Conservation (phyloP, 2,113 vertebrate genomes). For the Sclerurus mexicanus region DNA sequence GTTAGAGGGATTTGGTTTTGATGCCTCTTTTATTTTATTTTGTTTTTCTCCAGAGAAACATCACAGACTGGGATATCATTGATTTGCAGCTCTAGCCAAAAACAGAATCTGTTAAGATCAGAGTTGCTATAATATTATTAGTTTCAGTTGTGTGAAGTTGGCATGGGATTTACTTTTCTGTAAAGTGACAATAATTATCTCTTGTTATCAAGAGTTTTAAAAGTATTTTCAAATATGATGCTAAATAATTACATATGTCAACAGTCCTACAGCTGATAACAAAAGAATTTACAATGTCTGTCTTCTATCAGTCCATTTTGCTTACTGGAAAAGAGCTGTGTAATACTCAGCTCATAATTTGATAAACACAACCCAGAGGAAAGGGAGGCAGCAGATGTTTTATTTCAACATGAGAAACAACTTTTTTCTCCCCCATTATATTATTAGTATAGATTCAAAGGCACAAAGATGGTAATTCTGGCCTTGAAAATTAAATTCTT, state of each 20-base stretch:
- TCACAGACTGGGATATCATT: not conserved
- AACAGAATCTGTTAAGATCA: constrained; percentile 2
- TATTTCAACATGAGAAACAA: not conserved
- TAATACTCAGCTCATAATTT: not conserved
- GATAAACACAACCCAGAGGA: not conserved
- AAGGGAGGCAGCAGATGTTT: not conserved
- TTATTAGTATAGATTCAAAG: constrained; percentile 55
- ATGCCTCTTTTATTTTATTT: not conserved
- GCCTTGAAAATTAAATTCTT: constrained; percentile 35
- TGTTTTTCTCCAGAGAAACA: not conserved
- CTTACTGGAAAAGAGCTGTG: not conserved
- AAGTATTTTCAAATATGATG: not conserved
- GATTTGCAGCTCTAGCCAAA: not conserved
- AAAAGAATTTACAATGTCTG: not conserved
- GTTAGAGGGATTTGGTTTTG: not conserved
- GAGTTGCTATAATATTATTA: not conserved
- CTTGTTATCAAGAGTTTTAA: not conserved
- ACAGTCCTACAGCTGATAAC: not conserved
- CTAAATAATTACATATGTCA: constrained; percentile 10
- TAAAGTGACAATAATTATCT: not conserved
- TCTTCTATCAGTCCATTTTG: not conserved
- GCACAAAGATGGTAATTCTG: not conserved
- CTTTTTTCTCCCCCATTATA: not conserved
- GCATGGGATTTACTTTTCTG: not conserved
- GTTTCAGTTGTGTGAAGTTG: not conserved